A percentile compares a stretch with the other conserved stretches of the same genome.
Evolutionary conservation across 2,888 invertebrate species (phyloP).

Genomic region (Sesia apiformis): DNA sequence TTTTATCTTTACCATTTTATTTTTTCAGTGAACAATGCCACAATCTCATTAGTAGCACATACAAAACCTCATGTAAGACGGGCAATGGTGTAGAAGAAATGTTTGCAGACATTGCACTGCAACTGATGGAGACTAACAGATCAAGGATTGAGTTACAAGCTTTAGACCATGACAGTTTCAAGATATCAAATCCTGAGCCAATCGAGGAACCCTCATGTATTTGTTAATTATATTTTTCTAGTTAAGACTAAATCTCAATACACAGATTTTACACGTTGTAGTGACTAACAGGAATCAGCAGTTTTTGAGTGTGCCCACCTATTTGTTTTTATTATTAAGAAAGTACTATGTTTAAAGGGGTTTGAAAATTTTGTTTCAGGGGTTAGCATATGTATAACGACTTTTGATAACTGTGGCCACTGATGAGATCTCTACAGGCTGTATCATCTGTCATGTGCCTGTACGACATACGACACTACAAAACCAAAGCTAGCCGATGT

Average conservation of each 20-base stretch:
- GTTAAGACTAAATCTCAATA: neutral
- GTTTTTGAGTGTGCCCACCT: too few relatives aligned
- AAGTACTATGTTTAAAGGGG: too few relatives aligned
- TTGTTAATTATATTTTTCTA: slow-evolving; percentile 33
- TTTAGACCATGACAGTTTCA: slow-evolving; percentile 84
- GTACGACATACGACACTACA: too few relatives aligned
- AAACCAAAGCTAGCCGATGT: too few relatives aligned
- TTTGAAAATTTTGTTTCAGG: too few relatives aligned
- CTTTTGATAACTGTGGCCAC: too few relatives aligned
- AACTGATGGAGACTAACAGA: slow-evolving; percentile 85
- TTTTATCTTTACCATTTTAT: neutral
- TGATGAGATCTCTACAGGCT: too few relatives aligned
- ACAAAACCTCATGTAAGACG: slow-evolving; percentile 92
- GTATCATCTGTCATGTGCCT: too few relatives aligned
- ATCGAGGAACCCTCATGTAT: slow-evolving; percentile 64
- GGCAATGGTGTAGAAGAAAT: slow-evolving; percentile 92
- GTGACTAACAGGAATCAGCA: too few relatives aligned
- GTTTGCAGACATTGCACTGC: slow-evolving; percentile 91
- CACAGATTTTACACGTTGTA: too few relatives aligned
- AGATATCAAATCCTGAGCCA: slow-evolving; percentile 79
- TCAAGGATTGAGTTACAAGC: slow-evolving; percentile 88
- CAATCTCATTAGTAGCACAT: slow-evolving; percentile 89
- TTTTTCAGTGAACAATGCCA: slow-evolving; percentile 89
- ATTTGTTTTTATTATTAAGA: too few relatives aligned
- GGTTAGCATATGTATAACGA: too few relatives aligned